A percentile compares a stretch with the other conserved stretches of the same genome.
Conservation (phyloP, 2,888 invertebrate genomes). For the Stictocephala bisonia region DNA sequence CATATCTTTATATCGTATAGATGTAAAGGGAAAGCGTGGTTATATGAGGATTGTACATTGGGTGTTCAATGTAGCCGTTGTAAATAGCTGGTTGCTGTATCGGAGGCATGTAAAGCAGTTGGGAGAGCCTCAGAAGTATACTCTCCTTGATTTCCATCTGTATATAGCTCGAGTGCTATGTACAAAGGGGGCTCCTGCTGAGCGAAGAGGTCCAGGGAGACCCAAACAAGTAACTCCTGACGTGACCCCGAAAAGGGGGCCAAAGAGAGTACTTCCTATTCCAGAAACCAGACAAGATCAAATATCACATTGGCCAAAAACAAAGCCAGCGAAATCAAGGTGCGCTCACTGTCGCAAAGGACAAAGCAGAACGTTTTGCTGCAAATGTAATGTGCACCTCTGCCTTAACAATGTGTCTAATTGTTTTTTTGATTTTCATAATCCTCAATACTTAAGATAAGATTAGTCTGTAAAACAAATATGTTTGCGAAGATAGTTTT, state of each 20-base stretch:
- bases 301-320: constrained; percentile 39
- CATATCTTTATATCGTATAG: constrained; percentile 59
- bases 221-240: constrained; percentile 11
- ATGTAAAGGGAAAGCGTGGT: constrained; percentile 56
- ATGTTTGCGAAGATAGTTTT: too few relatives aligned
- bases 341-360: not conserved
- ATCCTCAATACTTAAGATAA: not conserved
- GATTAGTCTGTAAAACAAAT: too few relatives aligned
- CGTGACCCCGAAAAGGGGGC: not conserved
- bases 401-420: constrained; percentile 19
- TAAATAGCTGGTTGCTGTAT: constrained; percentile 53
- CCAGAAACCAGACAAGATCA: constrained; percentile 41
- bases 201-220: not conserved
- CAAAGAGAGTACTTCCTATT: constrained; percentile 7
- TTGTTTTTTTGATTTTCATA: constrained; percentile 1
- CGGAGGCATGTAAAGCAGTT: constrained; percentile 42
- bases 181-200: not conserved
- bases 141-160: not conserved
- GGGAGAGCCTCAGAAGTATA: not conserved
- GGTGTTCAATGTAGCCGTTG: constrained; percentile 53
- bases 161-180: not conserved
- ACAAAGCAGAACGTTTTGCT: not conserved
- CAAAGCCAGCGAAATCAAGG: not conserved
- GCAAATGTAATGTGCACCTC: constrained; percentile 23
- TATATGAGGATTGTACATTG: constrained; percentile 58